Conservation (phyloP, 2,113 vertebrate genomes). For the Oreochromis niloticus region DNA sequence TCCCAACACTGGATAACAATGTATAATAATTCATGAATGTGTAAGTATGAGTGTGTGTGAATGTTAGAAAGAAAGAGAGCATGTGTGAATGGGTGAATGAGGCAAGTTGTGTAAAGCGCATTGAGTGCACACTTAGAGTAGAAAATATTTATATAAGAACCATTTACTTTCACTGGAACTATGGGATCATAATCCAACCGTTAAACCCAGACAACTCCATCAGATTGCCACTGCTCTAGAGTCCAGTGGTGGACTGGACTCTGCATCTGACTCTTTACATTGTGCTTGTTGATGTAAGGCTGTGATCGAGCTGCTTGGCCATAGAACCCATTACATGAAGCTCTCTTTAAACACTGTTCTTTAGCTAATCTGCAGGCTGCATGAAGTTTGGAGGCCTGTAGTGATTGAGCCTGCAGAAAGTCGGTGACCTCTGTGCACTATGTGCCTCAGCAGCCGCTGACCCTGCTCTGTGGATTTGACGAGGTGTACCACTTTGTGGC, state of each 20-base stretch:
- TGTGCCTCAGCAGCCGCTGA: neutral
- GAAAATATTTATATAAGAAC: neutral
- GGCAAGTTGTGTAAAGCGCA: neutral
- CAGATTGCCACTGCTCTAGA: neutral
- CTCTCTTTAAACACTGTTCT: too few species aligned
- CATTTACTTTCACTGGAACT: neutral
- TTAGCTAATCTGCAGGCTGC: too few species aligned
- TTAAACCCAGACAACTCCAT: neutral
- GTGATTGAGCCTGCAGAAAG: neutral
- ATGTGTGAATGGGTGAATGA: neutral
- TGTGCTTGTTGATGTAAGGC: too few species aligned
- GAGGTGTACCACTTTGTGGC: neutral
- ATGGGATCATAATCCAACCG: neutral
- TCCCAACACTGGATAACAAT: neutral
- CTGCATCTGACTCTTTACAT: too few species aligned
- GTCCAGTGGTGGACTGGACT: too few species aligned
- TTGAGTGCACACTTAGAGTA: neutral
- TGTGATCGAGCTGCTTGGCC: too few species aligned
- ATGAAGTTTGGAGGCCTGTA: neutral
- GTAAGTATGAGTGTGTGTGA: neutral
- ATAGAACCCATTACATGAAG: too few species aligned
- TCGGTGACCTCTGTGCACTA: neutral
- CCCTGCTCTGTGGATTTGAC: neutral
- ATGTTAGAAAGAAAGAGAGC: neutral
- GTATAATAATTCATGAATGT: neutral